These are phyloP conservation scores for Drosophila quadrilineata DNA, from an alignment of 1,140 invertebrate species.

Conservation along the genomic window DNA sequence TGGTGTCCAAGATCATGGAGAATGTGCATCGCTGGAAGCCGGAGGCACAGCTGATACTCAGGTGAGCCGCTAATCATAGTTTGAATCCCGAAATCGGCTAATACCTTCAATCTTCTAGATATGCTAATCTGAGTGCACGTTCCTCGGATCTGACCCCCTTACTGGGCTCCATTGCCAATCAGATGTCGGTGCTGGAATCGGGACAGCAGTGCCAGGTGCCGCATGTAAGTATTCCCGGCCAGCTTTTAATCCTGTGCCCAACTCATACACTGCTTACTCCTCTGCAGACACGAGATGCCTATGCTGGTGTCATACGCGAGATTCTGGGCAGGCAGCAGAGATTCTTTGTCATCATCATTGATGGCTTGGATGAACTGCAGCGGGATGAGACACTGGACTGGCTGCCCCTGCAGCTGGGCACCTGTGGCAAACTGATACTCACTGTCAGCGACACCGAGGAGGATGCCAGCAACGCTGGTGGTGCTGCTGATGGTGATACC, in stretches of 20 bases:
- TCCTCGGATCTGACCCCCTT: conserved; percentile 73
- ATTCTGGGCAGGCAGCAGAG: conserved; percentile 60
- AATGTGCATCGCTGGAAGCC: conserved; percentile 86
- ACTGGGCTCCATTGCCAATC: conserved; percentile 76
- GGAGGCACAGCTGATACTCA: conserved; percentile 82
- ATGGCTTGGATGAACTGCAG: conserved; percentile 87
- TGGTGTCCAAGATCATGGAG: conserved; percentile 87
- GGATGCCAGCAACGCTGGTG: conserved; percentile 11
- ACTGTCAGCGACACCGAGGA: conserved; percentile 83
- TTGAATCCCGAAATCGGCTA: neutral
- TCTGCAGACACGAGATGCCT: conserved; percentile 48
- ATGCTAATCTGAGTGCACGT: conserved; percentile 68
- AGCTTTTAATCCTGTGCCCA: neutral
- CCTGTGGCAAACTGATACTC: conserved; percentile 87
- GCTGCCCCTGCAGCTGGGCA: conserved; percentile 86
- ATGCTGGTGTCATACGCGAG: conserved; percentile 52
- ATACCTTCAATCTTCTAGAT: conserved; percentile 40
- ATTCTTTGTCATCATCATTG: conserved; percentile 86
- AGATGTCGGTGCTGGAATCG: conserved; percentile 70
- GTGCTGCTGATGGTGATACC: conserved; percentile 15
- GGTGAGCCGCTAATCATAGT: conserved; percentile 29
- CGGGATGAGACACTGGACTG: conserved; percentile 83
- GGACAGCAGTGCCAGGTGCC: conserved; percentile 63
- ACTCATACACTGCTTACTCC: neutral
- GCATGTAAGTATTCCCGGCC: conserved; percentile 56